A percentile compares a stretch with the other conserved stretches of the same genome.
These are phyloP conservation scores for Sebastes nivosus DNA, from an alignment of 2,797 vertebrate species.

Conservation along the genomic window DNA sequence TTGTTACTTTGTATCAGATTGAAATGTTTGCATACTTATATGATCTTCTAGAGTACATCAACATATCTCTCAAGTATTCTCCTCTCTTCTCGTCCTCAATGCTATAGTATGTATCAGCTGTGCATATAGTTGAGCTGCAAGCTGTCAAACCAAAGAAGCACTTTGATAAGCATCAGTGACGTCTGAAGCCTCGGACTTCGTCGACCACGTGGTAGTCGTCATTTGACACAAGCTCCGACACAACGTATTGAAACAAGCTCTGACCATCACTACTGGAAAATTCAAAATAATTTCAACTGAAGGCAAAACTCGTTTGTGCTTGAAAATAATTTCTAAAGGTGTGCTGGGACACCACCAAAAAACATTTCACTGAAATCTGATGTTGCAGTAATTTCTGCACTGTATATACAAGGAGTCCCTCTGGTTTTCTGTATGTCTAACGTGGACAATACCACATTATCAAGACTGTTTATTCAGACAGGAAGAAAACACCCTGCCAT, in stretches of 20 bases:
- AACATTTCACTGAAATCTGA: not conserved
- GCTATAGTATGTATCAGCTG: not conserved
- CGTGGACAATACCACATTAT: conserved; percentile 28
- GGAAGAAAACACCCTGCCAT: conserved; percentile 55
- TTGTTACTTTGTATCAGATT: not conserved
- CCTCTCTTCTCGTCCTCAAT: not conserved
- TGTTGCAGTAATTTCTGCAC: not conserved
- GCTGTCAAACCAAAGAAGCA: not conserved
- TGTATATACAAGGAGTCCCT: not conserved
- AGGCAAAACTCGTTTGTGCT: not conserved
- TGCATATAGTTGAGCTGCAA: not conserved
- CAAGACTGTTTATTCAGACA: conserved; percentile 33
- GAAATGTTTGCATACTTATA: not conserved
- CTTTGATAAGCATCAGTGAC: not conserved
- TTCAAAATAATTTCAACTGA: not conserved
- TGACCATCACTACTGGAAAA: not conserved
- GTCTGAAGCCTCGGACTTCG: not conserved
- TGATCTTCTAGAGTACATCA: not conserved
- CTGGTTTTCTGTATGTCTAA: conserved; percentile 1
- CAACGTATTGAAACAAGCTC: not conserved
- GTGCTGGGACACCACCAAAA: not conserved
- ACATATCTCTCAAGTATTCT: not conserved
- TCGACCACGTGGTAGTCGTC: not conserved
- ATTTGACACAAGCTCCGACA: not conserved
- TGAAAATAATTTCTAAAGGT: not conserved